phyloP scores from a whole-genome alignment of 1,140 invertebrate genomes.

The Aphelinus atriplicis region DNA sequence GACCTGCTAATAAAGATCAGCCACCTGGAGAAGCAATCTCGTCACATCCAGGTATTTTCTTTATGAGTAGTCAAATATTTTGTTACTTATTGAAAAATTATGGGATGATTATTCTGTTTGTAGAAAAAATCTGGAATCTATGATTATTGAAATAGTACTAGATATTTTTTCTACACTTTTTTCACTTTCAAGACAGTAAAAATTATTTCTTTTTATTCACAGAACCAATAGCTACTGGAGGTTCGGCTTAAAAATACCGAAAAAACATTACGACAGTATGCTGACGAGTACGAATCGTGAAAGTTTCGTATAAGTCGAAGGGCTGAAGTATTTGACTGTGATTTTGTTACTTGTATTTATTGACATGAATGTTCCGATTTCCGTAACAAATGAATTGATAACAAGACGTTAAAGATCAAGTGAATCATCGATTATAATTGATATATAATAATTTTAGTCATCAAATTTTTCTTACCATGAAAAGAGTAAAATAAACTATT shows the following conservation, averaged over 20 bases:
- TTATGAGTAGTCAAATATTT: too few relatives aligned
- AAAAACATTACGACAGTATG: too few relatives aligned
- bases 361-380: constrained; percentile 31
- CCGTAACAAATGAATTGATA: constrained; percentile 1
- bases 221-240: constrained; percentile 55
- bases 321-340: constrained; percentile 33
- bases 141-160: too few relatives aligned
- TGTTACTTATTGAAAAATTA: too few relatives aligned
- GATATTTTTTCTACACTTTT: background rate
- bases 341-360: constrained; percentile 40
- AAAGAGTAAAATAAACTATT: background rate
- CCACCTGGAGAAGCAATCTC: constrained; percentile 49
- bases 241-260: constrained; percentile 20
- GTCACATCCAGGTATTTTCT: constrained; percentile 45
- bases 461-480: constrained; percentile 3
- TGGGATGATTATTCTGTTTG: too few relatives aligned
- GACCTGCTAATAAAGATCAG: constrained; percentile 50
- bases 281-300: too few relatives aligned
- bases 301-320: constrained; percentile 3
- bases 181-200: constrained; percentile 17
- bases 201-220: constrained; percentile 38
- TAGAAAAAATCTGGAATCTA: too few relatives aligned
- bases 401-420: too few relatives aligned
- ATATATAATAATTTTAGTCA: constrained; percentile 13
- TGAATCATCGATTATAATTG: background rate